Conservation (phyloP, 2,113 vertebrate genomes). For the Platycercus adscitus region DNA sequence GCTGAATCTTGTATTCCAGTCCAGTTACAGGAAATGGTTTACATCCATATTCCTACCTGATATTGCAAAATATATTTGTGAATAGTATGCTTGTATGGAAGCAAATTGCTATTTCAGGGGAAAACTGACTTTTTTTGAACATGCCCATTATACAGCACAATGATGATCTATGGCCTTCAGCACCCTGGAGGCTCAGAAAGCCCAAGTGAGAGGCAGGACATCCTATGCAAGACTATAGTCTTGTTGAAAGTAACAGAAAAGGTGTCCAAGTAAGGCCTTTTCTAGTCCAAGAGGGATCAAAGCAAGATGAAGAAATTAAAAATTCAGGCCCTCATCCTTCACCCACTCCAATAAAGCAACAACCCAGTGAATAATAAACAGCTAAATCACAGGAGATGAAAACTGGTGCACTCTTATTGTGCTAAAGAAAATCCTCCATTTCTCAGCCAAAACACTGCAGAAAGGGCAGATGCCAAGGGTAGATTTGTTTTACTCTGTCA, state of each 20-base stretch:
- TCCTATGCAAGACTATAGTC: background rate
- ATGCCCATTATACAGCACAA: background rate
- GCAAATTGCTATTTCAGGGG: background rate
- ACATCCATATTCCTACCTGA: background rate
- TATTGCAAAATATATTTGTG: background rate
- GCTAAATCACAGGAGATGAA: background rate
- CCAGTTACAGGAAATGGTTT: background rate
- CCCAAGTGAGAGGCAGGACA: background rate
- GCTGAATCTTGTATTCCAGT: background rate
- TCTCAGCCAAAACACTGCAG: background rate
- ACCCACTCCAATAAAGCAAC: background rate
- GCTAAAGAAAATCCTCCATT: background rate
- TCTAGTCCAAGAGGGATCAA: background rate
- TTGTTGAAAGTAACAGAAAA: background rate
- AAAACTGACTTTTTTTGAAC: background rate
- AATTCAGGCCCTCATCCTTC: background rate
- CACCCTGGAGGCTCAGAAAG: background rate
- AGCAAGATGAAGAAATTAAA: background rate
- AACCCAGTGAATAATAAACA: background rate
- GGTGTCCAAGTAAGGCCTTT: background rate
- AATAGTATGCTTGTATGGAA: background rate
- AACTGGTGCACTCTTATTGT: accelerated
- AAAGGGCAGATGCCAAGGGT: background rate
- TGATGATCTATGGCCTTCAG: background rate
- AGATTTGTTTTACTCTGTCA: background rate